A percentile compares a stretch with the other conserved stretches of the same genome.
Evolutionary conservation across 2,113 vertebrate genomes (phyloP).

Genomic region (Grammomys surdaster): DNA sequence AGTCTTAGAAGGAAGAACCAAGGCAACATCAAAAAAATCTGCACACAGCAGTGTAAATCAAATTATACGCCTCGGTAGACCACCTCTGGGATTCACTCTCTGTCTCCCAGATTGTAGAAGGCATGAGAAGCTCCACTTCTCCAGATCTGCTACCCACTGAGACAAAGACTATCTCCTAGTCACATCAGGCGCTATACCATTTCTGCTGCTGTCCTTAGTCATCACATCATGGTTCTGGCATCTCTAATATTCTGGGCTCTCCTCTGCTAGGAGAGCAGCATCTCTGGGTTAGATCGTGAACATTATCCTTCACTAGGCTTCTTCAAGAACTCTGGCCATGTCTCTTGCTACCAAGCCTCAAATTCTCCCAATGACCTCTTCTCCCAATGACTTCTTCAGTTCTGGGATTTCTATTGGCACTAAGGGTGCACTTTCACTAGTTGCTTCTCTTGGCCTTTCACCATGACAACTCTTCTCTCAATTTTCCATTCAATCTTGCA

Average conservation of each 20-base stretch:
- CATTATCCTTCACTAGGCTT: background rate
- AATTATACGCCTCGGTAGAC: background rate
- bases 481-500: background rate
- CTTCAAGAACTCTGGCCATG: background rate
- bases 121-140: background rate
- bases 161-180: background rate
- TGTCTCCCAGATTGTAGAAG: background rate
- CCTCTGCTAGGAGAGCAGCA: no score
- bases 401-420: background rate
- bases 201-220: background rate
- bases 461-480: no score
- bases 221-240: background rate
- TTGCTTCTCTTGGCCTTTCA: background rate
- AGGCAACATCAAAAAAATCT: background rate
- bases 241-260: background rate
- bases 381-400: background rate
- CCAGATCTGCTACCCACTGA: no score
- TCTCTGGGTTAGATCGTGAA: background rate
- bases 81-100: no score
- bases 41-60: background rate
- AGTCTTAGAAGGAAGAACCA: background rate
- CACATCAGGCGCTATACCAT: background rate
- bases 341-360: background rate
- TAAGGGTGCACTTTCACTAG: background rate
- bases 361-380: background rate